These are phyloP conservation scores for Eidolon dupreanum DNA, from an alignment of 2,797 vertebrate genomes.

Conservation along the genomic window DNA sequence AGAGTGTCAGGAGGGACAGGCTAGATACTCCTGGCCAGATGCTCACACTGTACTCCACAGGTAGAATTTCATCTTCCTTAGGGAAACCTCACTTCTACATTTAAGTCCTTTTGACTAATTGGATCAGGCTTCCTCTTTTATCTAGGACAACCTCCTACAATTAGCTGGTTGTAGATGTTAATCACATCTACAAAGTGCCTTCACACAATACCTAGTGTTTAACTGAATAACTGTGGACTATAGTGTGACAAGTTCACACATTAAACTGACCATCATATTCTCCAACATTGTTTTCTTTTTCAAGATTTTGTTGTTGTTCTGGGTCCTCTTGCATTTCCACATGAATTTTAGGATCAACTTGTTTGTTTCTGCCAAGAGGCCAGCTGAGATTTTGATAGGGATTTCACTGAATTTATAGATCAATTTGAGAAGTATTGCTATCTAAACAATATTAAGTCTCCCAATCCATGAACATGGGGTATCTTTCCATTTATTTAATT, in stretches of 20 bases:
- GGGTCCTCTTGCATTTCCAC: neutral
- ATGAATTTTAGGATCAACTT: neutral
- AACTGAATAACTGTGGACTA: neutral
- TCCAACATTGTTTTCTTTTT: neutral
- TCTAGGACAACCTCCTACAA: neutral
- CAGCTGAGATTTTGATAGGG: neutral
- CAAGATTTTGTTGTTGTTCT: neutral
- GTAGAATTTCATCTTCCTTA: neutral
- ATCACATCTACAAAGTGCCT: neutral
- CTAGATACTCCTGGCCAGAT: neutral
- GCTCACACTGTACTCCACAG: neutral
- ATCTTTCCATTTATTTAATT: neutral
- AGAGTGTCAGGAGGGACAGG: neutral
- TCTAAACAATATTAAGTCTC: slow-evolving; percentile 4
- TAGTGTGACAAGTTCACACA: neutral
- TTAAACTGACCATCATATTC: neutral
- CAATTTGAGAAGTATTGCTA: neutral
- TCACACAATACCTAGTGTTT: neutral
- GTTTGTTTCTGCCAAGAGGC: neutral
- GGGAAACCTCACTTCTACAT: neutral
- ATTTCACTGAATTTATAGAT: neutral
- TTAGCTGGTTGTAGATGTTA: neutral
- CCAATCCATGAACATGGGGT: neutral
- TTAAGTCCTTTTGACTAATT: neutral
- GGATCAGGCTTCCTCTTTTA: neutral